Percentiles rank a stretch among this genome's conserved stretches.
phyloP scores from a whole-genome alignment of 2,888 invertebrate species.

The Rhagonycha fulva region DNA sequence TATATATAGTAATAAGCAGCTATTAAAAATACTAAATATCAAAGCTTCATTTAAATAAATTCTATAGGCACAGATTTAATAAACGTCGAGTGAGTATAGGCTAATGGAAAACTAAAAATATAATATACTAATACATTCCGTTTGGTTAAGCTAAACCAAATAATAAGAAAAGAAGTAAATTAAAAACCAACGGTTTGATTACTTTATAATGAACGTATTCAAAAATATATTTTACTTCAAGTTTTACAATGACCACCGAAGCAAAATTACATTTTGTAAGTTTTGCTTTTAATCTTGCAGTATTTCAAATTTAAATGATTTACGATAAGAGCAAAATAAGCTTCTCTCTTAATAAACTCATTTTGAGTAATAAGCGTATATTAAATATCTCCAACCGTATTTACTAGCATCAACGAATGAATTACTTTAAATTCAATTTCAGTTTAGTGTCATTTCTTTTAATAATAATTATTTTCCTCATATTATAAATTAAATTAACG shows the following conservation, averaged over 20 bases:
- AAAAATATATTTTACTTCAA: background rate
- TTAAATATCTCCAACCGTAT: background rate
- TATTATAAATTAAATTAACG: too few species aligned
- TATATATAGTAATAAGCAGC: too few species aligned
- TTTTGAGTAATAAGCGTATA: slow-evolving; percentile 15
- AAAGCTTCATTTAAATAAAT: background rate
- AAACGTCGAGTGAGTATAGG: background rate
- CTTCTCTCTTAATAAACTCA: slow-evolving; percentile 28
- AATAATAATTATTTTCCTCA: background rate
- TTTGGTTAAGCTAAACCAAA: background rate
- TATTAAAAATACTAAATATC: too few species aligned
- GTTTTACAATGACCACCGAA: slow-evolving; percentile 14
- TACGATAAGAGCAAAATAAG: slow-evolving; percentile 15
- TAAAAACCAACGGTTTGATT: background rate
- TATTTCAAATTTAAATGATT: slow-evolving; percentile 28
- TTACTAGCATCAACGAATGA: background rate
- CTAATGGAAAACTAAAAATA: background rate
- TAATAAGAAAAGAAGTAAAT: background rate
- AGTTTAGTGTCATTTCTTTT: background rate
- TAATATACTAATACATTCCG: background rate
- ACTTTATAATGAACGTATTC: background rate
- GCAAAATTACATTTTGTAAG: slow-evolving; percentile 19
- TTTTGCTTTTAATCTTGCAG: slow-evolving; percentile 14
- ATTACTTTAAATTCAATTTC: background rate
- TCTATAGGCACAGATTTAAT: background rate